Evolutionary conservation across 2,113 vertebrate genomes (phyloP).

Genomic region (Petrocephalus microphthalmus): DNA sequence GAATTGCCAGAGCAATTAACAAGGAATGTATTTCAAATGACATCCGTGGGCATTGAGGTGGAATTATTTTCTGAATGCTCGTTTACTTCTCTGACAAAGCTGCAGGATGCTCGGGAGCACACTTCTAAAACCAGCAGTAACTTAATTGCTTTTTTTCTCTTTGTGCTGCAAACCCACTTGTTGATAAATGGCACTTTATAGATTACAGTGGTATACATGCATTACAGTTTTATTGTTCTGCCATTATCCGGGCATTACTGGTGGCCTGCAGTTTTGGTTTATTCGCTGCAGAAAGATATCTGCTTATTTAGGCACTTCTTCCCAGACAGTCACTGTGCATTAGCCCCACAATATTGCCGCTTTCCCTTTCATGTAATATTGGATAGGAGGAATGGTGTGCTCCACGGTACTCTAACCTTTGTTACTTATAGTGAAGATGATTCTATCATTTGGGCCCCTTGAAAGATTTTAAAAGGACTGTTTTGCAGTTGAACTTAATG

Average conservation of each 20-base stretch:
- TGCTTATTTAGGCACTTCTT: not conserved
- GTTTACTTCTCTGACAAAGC: not conserved
- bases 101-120: conserved; percentile 5
- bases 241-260: not conserved
- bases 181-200: conserved; percentile 28
- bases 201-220: conserved; percentile 9
- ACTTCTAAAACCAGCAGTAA: conserved; percentile 14
- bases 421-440: not conserved
- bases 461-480: not conserved
- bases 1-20: conserved; percentile 39
- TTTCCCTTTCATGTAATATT: not conserved
- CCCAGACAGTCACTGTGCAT: not conserved
- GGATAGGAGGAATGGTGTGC: not conserved
- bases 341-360: not conserved
- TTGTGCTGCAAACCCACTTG: conserved; percentile 17
- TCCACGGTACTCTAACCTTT: not conserved
- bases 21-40: conserved; percentile 25
- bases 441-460: not conserved
- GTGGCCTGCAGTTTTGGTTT: not conserved
- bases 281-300: not conserved
- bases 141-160: conserved; percentile 35
- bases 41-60: conserved; percentile 22
- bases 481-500: not conserved
- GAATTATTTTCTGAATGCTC: conserved; percentile 22
- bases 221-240: conserved; percentile 27